Conservation (phyloP, 2,888 invertebrate genomes). For the Dasysyrphus albostriatus region DNA sequence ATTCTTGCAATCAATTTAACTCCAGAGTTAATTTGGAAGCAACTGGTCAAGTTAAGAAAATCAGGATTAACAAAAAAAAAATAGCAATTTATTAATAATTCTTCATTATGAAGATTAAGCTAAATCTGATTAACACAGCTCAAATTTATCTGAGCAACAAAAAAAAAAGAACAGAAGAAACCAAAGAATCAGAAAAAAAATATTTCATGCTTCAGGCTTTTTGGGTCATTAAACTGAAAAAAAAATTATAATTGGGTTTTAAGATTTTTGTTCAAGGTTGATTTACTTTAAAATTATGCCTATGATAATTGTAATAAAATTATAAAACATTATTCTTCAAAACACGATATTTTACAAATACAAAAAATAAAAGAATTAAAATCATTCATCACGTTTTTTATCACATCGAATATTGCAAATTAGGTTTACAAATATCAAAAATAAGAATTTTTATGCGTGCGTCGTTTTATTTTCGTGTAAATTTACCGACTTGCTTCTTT, state of each 20-base stretch:
- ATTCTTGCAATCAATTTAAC: too few species aligned
- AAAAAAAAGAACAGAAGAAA: too few species aligned
- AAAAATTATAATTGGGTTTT: not conserved
- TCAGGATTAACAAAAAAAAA: too few species aligned
- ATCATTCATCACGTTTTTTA: not conserved
- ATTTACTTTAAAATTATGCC: not conserved
- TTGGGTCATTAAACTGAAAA: not conserved
- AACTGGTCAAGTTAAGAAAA: too few species aligned
- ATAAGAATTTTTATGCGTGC: not conserved
- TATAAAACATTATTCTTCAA: not conserved
- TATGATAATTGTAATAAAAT: not conserved
- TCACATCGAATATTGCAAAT: not conserved
- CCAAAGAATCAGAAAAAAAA: too few species aligned
- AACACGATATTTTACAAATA: not conserved
- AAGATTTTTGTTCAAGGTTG: not conserved
- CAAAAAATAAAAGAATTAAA: not conserved
- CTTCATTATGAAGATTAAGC: too few species aligned
- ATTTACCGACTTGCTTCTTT: not conserved
- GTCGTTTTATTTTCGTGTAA: not conserved
- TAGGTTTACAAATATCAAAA: not conserved
- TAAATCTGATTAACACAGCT: too few species aligned
- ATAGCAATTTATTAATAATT: too few species aligned
- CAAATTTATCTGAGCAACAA: too few species aligned
- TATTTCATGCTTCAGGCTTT: not conserved
- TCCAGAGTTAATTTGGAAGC: too few species aligned